Percentiles rank a stretch among this genome's conserved stretches.
Evolutionary conservation across 2,888 invertebrate genomes (phyloP).

Genomic region (Didymodactylos carnosus): DNA sequence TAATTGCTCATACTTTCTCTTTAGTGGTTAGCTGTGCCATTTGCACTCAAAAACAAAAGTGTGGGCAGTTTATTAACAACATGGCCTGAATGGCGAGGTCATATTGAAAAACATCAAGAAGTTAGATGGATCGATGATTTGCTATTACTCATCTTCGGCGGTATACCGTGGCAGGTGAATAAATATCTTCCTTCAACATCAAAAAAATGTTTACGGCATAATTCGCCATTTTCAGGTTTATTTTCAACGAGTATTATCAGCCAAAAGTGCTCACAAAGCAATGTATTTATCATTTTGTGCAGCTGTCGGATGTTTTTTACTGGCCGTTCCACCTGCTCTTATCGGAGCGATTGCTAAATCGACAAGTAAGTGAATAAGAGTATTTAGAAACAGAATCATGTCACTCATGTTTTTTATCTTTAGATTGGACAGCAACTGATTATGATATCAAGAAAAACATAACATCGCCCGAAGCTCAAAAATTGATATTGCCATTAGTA

Average conservation of each 20-base stretch:
- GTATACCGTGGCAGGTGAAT: conserved; percentile 74
- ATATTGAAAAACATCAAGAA: conserved; percentile 27
- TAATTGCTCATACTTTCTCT: not conserved
- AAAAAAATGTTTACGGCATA: conserved; percentile 25
- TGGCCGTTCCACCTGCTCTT: conserved; percentile 87
- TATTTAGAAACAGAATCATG: too few species aligned
- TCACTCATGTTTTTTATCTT: not conserved
- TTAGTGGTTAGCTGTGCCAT: conserved; percentile 80
- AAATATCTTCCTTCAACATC: not conserved
- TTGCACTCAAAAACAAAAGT: conserved; percentile 64
- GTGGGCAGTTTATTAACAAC: conserved; percentile 36
- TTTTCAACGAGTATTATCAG: conserved; percentile 87
- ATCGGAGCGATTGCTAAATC: conserved; percentile 90
- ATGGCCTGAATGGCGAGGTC: not conserved
- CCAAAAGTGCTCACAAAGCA: conserved; percentile 76
- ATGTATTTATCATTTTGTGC: conserved; percentile 86
- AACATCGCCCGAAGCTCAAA: conserved; percentile 40
- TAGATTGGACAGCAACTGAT: conserved; percentile 84
- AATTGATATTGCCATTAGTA: conserved; percentile 88
- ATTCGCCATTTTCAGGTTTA: conserved; percentile 46
- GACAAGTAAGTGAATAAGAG: conserved; percentile 46
- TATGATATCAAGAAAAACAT: conserved; percentile 40
- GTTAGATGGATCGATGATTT: conserved; percentile 71
- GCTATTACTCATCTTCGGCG: conserved; percentile 69
- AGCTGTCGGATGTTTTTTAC: conserved; percentile 75